Percentiles rank a stretch among this genome's conserved stretches.
These are phyloP conservation scores for Nycticebus coucang DNA, from an alignment of 2,113 vertebrate species.

Conservation along the genomic window DNA sequence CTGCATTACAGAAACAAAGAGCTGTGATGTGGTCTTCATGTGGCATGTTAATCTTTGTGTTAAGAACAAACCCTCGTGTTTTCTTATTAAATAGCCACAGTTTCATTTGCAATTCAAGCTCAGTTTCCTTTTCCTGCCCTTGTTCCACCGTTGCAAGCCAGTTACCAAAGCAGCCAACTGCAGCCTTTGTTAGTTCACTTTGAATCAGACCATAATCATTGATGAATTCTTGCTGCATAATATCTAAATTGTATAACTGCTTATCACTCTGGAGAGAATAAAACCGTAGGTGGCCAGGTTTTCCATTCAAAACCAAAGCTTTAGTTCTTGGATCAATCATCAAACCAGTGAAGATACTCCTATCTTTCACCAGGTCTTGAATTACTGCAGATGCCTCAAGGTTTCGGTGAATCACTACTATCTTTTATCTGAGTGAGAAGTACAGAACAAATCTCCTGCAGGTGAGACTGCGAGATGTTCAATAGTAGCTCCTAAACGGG, in stretches of 20 bases:
- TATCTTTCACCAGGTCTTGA: constrained; percentile 95
- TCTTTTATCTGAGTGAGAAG: constrained; percentile 95
- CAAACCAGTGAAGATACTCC: constrained; percentile 88
- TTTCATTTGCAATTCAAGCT: constrained; percentile 92
- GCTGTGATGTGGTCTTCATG: constrained; percentile 91
- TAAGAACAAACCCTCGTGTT: constrained; percentile 94
- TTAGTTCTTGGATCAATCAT: constrained; percentile 94
- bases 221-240: constrained; percentile 95
- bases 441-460: constrained; percentile 90
- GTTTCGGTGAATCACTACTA: constrained; percentile 91
- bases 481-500: constrained; percentile 93
- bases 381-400: constrained; percentile 91
- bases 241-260: constrained; percentile 95
- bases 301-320: constrained; percentile 96
- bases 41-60: constrained; percentile 92
- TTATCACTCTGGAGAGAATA: constrained; percentile 95
- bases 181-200: constrained; percentile 90
- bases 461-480: constrained; percentile 90
- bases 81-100: constrained; percentile 91
- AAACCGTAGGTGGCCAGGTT: constrained; percentile 98
- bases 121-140: constrained; percentile 83
- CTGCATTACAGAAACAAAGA: constrained; percentile 89
- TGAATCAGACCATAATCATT: constrained; percentile 90
- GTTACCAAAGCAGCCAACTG: constrained; percentile 85
- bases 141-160: constrained; percentile 97